Percentiles rank a stretch among this genome's conserved stretches.
Evolutionary conservation across 1,140 invertebrate genomes (phyloP).

Genomic region (Zaprionus nigranus): DNA sequence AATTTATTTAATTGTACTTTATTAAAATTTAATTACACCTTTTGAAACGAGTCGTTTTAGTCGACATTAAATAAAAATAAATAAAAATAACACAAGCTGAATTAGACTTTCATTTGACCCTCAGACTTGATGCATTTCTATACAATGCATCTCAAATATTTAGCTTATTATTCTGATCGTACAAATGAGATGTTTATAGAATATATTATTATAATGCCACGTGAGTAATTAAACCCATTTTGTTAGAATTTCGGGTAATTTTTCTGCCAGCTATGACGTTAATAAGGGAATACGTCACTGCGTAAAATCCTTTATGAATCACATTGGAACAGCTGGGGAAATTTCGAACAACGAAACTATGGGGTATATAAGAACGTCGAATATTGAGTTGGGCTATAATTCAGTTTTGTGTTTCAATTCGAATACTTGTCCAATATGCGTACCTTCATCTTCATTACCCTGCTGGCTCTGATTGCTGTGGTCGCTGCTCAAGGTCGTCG

Average conservation of each 20-base stretch:
- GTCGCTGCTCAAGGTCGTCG: slow-evolving; percentile 10
- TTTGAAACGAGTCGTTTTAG: too few species aligned
- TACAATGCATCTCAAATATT: neutral
- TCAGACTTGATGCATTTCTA: too few species aligned
- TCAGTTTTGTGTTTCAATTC: slow-evolving; percentile 16
- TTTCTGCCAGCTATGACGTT: neutral
- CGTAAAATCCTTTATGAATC: neutral
- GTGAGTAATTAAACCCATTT: neutral
- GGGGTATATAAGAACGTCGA: neutral
- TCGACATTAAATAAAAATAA: too few species aligned
- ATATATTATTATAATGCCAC: neutral
- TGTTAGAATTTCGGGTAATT: neutral
- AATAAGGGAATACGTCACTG: too few species aligned
- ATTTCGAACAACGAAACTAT: neutral
- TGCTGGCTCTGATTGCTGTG: slow-evolving; percentile 23
- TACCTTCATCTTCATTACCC: slow-evolving; percentile 4
- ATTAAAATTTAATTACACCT: too few species aligned
- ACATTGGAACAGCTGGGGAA: slow-evolving; percentile 16
- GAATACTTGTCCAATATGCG: slow-evolving; percentile 15
- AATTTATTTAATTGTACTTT: too few species aligned
- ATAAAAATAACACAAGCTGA: too few species aligned
- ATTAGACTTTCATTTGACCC: too few species aligned
- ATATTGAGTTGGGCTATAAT: neutral
- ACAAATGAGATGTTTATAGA: neutral
- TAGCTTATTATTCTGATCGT: neutral